Conservation (phyloP, 1,140 invertebrate species). For the Drosophila ficusphila region DNA sequence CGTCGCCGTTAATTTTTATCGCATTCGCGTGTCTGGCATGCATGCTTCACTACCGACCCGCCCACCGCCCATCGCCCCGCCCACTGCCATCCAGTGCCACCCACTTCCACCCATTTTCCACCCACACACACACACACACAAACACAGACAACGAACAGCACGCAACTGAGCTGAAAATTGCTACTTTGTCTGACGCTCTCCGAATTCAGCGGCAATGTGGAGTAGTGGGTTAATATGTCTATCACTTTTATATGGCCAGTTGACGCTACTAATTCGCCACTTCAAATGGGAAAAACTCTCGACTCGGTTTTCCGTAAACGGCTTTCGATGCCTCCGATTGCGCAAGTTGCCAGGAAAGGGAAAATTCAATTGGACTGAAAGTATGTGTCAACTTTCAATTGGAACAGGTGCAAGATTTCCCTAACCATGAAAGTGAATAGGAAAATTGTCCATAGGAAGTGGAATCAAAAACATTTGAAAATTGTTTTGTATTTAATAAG, state of each 20-base stretch:
- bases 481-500: no score
- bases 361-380: background rate
- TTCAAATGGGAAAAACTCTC: background rate
- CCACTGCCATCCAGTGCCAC: background rate
- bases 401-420: background rate
- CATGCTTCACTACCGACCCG: slow-evolving; percentile 65
- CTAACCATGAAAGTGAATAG: background rate
- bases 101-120: background rate
- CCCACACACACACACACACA: no score
- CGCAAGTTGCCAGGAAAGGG: slow-evolving; percentile 1
- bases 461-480: no score
- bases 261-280: slow-evolving; percentile 53
- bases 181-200: slow-evolving; percentile 62
- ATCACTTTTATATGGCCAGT: slow-evolving; percentile 77
- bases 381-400: background rate
- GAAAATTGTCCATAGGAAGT: no score
- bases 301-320: slow-evolving; percentile 3
- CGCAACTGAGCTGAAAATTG: slow-evolving; percentile 79
- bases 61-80: background rate
- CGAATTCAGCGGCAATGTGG: slow-evolving; percentile 55
- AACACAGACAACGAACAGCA: slow-evolving; percentile 25
- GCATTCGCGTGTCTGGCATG: slow-evolving; percentile 75
- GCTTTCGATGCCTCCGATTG: background rate
- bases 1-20: slow-evolving; percentile 63
- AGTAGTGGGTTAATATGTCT: slow-evolving; percentile 80